These are phyloP conservation scores for Cottoperca gobio DNA, from an alignment of 2,797 vertebrate species.

Conservation along the genomic window DNA sequence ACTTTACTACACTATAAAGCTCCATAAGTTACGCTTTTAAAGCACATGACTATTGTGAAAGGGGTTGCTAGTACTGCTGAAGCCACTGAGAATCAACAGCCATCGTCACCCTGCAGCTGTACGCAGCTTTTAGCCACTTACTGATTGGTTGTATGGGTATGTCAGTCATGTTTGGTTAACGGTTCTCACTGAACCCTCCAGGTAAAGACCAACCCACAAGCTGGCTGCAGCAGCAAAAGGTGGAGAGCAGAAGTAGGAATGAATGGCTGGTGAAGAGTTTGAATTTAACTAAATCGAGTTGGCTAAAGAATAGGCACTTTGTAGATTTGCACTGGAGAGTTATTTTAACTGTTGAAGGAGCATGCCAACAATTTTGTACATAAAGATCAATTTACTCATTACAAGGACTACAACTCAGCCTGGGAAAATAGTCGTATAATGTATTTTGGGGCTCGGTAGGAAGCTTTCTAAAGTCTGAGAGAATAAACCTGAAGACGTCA, in stretches of 20 bases:
- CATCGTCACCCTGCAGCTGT: not conserved
- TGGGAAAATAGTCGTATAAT: not conserved
- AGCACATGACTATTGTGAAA: not conserved
- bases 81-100: not conserved
- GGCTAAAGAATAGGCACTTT: not conserved
- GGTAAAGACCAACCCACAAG: not conserved
- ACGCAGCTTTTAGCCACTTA: not conserved
- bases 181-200: not conserved
- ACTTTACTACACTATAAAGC: not conserved
- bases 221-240: not conserved
- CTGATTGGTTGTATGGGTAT: not conserved
- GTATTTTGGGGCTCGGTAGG: not conserved
- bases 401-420: not conserved
- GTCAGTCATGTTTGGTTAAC: conserved; percentile 3
- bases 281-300: not conserved
- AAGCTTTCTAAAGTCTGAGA: not conserved
- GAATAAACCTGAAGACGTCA: not conserved
- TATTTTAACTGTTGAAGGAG: conserved; percentile 1
- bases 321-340: not conserved
- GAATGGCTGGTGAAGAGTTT: not conserved
- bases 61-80: not conserved
- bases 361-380: not conserved
- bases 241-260: not conserved
- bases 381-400: not conserved
- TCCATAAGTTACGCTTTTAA: not conserved